Percentiles rank a stretch among this genome's conserved stretches.
Evolutionary conservation across 2,888 invertebrate species (phyloP).

Genomic region (Sepioteuthis lessoniana): DNA sequence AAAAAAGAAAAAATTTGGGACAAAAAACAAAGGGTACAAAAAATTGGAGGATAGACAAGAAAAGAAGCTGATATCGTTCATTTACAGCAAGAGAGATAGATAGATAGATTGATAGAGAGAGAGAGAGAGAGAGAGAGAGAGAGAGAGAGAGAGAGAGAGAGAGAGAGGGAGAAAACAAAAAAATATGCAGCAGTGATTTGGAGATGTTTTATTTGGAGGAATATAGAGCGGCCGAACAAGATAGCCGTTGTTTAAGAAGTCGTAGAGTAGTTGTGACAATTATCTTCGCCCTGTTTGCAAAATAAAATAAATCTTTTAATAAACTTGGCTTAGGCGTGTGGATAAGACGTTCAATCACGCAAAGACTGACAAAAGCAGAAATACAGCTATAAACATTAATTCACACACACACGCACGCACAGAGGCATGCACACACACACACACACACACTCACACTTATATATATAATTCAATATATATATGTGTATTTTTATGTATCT

Average conservation of each 20-base stretch:
- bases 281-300: background rate
- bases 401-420: too few species aligned
- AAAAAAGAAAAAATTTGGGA: too few species aligned
- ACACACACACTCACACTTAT: background rate
- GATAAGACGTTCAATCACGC: background rate
- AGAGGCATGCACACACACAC: too few species aligned
- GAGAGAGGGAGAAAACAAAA: background rate
- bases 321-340: background rate
- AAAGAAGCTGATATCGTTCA: too few species aligned
- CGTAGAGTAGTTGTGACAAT: background rate
- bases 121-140: background rate
- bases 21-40: too few species aligned
- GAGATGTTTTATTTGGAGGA: background rate
- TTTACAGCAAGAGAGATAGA: too few species aligned
- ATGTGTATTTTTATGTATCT: too few species aligned
- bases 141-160: background rate
- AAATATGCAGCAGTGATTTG: background rate
- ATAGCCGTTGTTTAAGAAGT: background rate
- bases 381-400: too few species aligned
- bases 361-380: background rate
- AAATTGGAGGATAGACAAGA: too few species aligned
- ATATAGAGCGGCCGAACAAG: background rate
- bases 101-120: too few species aligned
- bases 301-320: slow-evolving; percentile 3
- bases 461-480: background rate